Conservation (phyloP, 2,888 invertebrate genomes). For the Epinotia bilunana region DNA sequence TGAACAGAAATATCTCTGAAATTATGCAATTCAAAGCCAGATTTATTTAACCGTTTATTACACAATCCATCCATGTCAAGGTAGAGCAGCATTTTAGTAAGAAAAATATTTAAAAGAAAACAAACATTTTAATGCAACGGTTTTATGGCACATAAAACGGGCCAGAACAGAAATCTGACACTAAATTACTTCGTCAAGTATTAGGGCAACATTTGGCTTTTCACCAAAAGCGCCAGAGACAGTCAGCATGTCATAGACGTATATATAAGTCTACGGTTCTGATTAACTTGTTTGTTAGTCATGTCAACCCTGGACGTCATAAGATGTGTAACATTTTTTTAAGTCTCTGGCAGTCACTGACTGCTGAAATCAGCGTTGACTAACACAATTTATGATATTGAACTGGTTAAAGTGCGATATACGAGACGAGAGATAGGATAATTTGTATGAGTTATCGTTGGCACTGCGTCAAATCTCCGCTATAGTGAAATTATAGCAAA, state of each 20-base stretch:
- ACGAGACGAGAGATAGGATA: background rate
- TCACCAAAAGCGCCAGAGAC: constrained; percentile 47
- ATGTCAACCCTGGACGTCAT: constrained; percentile 20
- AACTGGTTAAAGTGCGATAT: constrained; percentile 6
- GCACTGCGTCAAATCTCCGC: background rate
- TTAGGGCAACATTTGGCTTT: constrained; percentile 51
- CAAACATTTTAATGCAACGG: constrained; percentile 39
- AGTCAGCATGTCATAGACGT: constrained; percentile 22
- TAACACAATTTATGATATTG: constrained; percentile 17
- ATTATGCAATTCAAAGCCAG: constrained; percentile 24
- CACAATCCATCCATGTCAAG: constrained; percentile 41
- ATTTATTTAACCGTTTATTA: constrained; percentile 35
- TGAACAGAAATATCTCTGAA: constrained; percentile 5
- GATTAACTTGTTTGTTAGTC: constrained; percentile 38
- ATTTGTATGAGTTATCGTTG: background rate
- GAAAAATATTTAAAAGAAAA: constrained; percentile 40
- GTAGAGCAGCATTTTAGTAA: constrained; percentile 35
- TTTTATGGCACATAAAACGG: constrained; percentile 40
- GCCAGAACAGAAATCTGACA: constrained; percentile 35
- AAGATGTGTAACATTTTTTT: constrained; percentile 30
- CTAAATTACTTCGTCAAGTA: constrained; percentile 40
- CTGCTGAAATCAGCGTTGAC: constrained; percentile 19
- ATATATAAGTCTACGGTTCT: constrained; percentile 24
- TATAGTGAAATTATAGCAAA: background rate
- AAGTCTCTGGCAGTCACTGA: constrained; percentile 8